Evolutionary conservation across 2,888 invertebrate species (phyloP).

Genomic region (Metopia argyrocephala): DNA sequence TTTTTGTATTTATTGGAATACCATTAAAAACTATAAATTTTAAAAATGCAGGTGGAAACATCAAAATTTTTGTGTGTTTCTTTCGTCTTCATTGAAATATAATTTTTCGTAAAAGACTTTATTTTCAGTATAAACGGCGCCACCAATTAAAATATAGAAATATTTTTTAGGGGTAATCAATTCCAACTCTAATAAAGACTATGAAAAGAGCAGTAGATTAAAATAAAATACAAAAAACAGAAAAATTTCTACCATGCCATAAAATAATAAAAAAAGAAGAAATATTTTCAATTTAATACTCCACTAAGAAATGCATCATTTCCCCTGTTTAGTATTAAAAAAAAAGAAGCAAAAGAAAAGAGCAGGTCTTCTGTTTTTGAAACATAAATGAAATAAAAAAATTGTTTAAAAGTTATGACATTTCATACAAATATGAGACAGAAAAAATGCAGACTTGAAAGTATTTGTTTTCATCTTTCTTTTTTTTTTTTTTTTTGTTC

Average conservation of each 20-base stretch:
- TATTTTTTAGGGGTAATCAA: neutral
- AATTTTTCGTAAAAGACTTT: conserved; percentile 16
- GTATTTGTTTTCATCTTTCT: neutral
- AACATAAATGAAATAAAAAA: neutral
- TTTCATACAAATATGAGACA: conserved; percentile 46
- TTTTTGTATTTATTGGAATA: conserved; percentile 9
- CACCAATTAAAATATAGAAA: conserved; percentile 48
- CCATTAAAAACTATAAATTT: conserved; percentile 47
- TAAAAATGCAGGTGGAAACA: conserved; percentile 51
- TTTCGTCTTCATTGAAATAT: neutral
- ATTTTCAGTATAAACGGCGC: conserved; percentile 48
- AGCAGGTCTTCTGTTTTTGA: neutral
- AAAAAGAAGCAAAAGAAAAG: neutral
- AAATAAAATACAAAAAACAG: neutral
- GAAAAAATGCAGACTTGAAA: conserved; percentile 34
- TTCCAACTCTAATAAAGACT: neutral
- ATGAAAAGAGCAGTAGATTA: neutral
- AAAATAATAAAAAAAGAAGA: conserved; percentile 11
- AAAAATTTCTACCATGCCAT: conserved; percentile 12
- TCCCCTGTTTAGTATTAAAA: neutral
- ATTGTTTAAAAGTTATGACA: conserved; percentile 39
- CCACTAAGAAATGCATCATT: conserved; percentile 1
- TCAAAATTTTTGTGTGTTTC: conserved; percentile 27
- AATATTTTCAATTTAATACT: conserved; percentile 13
- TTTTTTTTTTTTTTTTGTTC: conserved; percentile 2